phyloP scores from a whole-genome alignment of 2,888 invertebrate species.

The Drosophila leonis region DNA sequence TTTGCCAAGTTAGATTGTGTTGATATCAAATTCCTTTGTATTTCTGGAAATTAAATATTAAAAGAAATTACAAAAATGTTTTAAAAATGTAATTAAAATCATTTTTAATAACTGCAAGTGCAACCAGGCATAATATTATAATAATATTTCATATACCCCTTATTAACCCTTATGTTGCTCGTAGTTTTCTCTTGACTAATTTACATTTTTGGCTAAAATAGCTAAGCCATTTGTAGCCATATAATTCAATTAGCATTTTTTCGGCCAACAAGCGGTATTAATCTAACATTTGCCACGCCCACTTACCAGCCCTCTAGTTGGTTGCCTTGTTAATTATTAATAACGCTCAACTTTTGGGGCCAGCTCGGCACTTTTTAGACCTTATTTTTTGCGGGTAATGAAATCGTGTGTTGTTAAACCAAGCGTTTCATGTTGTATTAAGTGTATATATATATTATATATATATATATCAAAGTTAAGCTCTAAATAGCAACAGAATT shows the following conservation, averaged over 20 bases:
- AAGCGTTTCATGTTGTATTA: conserved; percentile 20
- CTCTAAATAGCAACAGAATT: not conserved
- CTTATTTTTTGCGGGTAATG: conserved; percentile 51
- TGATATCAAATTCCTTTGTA: not conserved
- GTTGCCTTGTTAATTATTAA: conserved; percentile 61
- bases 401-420: conserved; percentile 56
- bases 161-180: not conserved
- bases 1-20: not conserved
- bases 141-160: not conserved
- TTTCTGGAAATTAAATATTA: not conserved
- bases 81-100: not conserved
- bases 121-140: not conserved
- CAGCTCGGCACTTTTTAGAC: conserved; percentile 1
- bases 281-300: conserved; percentile 21
- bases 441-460: not conserved
- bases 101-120: not conserved
- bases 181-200: conserved; percentile 36
- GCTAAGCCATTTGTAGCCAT: conserved; percentile 16
- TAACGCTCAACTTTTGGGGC: conserved; percentile 45
- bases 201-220: conserved; percentile 46
- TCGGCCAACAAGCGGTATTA: conserved; percentile 18
- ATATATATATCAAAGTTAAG: not conserved
- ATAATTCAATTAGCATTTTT: conserved; percentile 43
- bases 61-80: not conserved
- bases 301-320: not conserved